Conservation (phyloP, 2,797 vertebrate species). For the Zalophus californianus region DNA sequence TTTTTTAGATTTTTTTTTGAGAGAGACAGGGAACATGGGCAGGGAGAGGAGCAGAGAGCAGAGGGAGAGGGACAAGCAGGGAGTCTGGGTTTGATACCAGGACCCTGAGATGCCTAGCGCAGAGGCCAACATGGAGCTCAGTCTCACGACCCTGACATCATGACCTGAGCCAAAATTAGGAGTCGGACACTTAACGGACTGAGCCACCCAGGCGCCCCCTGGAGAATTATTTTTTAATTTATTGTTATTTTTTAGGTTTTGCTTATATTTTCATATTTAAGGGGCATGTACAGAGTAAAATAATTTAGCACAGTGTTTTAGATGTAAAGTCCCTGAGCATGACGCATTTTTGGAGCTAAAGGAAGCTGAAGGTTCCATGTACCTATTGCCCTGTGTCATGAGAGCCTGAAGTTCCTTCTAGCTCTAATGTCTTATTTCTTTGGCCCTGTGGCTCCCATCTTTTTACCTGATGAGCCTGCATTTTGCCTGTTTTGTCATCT, state of each 20-base stretch:
- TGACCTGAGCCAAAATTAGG: not conserved
- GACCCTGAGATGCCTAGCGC: not conserved
- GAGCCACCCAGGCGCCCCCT: not conserved
- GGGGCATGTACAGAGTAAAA: not conserved
- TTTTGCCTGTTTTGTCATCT: not conserved
- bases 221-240: not conserved
- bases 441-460: not conserved
- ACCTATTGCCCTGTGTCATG: not conserved
- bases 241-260: slow-evolving; percentile 23
- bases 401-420: not conserved
- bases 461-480: not conserved
- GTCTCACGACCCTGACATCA: not conserved
- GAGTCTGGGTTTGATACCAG: not conserved
- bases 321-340: not conserved
- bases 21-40: not conserved
- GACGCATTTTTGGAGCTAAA: not conserved
- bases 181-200: not conserved
- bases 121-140: not conserved
- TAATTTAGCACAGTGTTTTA: slow-evolving; percentile 12
- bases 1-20: not conserved
- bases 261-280: not conserved
- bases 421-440: not conserved
- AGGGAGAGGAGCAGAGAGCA: not conserved
- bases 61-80: not conserved
- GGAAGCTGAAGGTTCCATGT: not conserved